These are phyloP conservation scores for Pao palembangensis DNA, from an alignment of 2,113 vertebrate species.

Conservation along the genomic window DNA sequence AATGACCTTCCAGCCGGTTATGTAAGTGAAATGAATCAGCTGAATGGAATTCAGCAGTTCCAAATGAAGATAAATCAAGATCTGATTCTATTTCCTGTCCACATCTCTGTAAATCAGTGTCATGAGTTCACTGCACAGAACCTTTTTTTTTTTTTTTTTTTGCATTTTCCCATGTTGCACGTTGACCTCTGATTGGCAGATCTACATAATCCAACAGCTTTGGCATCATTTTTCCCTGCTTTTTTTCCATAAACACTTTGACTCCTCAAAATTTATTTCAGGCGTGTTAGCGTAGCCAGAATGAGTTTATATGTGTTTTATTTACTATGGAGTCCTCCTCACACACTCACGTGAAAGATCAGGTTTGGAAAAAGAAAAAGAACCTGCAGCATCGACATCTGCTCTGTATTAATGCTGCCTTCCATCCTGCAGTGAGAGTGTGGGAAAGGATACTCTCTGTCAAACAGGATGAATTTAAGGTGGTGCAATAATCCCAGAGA, in stretches of 20 bases:
- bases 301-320: too few species aligned
- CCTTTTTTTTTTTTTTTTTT: not conserved
- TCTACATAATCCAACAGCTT: not conserved
- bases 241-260: too few species aligned
- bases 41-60: not conserved
- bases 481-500: slow-evolving; percentile 1
- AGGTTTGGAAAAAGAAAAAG: too few species aligned
- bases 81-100: too few species aligned
- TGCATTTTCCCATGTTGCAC: not conserved
- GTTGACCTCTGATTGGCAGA: not conserved
- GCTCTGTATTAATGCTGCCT: not conserved
- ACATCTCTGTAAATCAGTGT: not conserved
- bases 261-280: too few species aligned
- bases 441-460: slow-evolving; percentile 3
- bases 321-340: too few species aligned
- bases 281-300: too few species aligned
- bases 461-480: not conserved
- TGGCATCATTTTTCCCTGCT: not conserved
- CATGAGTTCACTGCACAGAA: not conserved
- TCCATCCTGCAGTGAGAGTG: not conserved
- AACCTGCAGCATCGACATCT: not conserved
- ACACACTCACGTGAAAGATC: too few species aligned
- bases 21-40: not conserved
- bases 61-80: too few species aligned
- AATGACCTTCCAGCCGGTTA: not conserved